These are phyloP conservation scores for Cavia aperea DNA, from an alignment of 2,113 vertebrate genomes.

Conservation along the genomic window DNA sequence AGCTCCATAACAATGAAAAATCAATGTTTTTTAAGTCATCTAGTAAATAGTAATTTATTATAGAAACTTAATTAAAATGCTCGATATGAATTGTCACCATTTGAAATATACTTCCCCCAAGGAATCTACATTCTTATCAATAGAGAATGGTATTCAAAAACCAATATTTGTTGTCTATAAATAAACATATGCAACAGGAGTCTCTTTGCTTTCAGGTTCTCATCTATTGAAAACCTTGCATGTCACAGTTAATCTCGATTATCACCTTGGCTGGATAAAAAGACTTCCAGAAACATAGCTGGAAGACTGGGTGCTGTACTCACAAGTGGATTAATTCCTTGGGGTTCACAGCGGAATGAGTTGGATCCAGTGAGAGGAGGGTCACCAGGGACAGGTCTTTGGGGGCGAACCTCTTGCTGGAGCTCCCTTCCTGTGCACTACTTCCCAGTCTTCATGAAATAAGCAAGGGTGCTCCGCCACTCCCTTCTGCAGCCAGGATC, in stretches of 20 bases:
- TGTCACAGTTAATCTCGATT: neutral
- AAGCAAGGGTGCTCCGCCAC: neutral
- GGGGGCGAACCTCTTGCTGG: neutral
- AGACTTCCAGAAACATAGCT: neutral
- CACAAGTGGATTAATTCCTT: neutral
- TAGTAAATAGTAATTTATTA: neutral
- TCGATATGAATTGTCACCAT: neutral
- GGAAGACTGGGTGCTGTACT: too few relatives aligned
- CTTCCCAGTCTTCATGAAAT: neutral
- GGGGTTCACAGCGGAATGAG: neutral
- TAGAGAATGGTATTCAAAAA: neutral
- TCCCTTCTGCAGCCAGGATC: neutral
- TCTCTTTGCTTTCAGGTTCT: neutral
- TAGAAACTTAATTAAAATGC: neutral
- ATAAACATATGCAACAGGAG: neutral
- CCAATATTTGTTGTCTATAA: neutral
- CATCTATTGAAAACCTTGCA: neutral
- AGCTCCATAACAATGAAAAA: neutral
- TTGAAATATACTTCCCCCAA: neutral
- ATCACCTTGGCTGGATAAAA: neutral
- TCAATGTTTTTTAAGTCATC: neutral
- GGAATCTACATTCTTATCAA: neutral
- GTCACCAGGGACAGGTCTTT: neutral
- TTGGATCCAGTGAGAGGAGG: neutral
- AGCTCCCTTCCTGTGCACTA: neutral